Evolutionary conservation across 2,113 vertebrate genomes (phyloP).

Genomic region (Phrynocephalus versicolor): DNA sequence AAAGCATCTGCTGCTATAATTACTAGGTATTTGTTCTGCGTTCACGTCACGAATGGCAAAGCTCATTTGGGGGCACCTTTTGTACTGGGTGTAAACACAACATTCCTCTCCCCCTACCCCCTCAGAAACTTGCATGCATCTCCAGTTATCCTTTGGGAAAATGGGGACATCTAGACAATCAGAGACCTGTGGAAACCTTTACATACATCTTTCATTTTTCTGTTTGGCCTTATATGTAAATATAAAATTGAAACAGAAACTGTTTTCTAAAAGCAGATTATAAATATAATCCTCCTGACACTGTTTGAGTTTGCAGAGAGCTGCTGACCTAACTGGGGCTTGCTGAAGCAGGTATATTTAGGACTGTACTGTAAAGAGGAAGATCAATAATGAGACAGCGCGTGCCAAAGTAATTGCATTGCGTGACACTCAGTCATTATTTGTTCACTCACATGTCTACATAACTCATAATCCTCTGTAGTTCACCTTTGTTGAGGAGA

Average conservation of each 20-base stretch:
- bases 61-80: no score
- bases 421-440: slow-evolving; percentile 3
- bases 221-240: no score
- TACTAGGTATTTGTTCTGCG: no score
- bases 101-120: no score
- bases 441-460: neutral
- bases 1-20: neutral
- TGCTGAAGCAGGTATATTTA: neutral
- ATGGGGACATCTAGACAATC: slow-evolving; percentile 65
- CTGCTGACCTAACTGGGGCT: neutral
- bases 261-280: neutral
- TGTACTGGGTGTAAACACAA: no score
- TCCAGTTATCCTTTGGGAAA: slow-evolving; percentile 71
- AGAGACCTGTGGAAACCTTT: slow-evolving; percentile 59
- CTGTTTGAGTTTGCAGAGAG: neutral
- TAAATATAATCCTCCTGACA: neutral
- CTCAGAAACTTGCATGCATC: slow-evolving; percentile 41
- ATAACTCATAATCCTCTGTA: neutral
- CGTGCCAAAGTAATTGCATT: slow-evolving; percentile 29
- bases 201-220: slow-evolving; percentile 22
- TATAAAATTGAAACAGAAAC: neutral
- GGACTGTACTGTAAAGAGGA: slow-evolving; percentile 35
- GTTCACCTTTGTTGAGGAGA: neutral
- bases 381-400: slow-evolving; percentile 36
- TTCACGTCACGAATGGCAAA: neutral